Conservation (phyloP, 1,140 invertebrate genomes). For the Cydia amplana region DNA sequence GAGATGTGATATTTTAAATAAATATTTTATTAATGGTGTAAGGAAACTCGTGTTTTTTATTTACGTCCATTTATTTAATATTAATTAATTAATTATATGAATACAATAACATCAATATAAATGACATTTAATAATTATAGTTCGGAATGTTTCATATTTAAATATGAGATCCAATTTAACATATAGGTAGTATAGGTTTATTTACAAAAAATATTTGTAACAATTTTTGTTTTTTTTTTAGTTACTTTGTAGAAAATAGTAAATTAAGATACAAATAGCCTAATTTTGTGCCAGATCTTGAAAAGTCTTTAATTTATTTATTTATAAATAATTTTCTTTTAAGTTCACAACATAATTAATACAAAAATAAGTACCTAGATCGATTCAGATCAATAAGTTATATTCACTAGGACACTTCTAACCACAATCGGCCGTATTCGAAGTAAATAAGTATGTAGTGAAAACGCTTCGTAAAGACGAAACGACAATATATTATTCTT, state of each 20-base stretch:
- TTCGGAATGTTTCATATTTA: conserved; percentile 34
- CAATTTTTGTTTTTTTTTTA: too few relatives aligned
- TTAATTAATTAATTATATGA: conserved; percentile 12
- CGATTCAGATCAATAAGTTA: background rate
- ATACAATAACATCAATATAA: conserved; percentile 40
- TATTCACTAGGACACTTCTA: too few relatives aligned
- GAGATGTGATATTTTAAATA: conserved; percentile 34
- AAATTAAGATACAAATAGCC: too few relatives aligned
- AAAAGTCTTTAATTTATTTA: too few relatives aligned
- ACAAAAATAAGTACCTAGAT: conserved; percentile 28
- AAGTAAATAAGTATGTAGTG: too few relatives aligned
- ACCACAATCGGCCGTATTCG: too few relatives aligned
- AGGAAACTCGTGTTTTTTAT: conserved; percentile 35
- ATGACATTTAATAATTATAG: conserved; percentile 38
- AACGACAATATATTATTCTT: too few relatives aligned
- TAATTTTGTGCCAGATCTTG: too few relatives aligned
- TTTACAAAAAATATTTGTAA: too few relatives aligned
- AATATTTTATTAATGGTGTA: conserved; percentile 30
- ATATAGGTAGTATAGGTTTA: conserved; percentile 2
- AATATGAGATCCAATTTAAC: conserved; percentile 28
- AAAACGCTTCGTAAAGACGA: too few relatives aligned
- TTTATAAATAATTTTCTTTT: background rate
- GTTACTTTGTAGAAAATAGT: too few relatives aligned
- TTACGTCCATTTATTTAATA: conserved; percentile 17
- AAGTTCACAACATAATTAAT: conserved; percentile 19